Evolutionary conservation across 2,888 invertebrate genomes (phyloP), one percentile per base, ranked within the genome.

Genomic region (Agrotis segetum): DNA sequence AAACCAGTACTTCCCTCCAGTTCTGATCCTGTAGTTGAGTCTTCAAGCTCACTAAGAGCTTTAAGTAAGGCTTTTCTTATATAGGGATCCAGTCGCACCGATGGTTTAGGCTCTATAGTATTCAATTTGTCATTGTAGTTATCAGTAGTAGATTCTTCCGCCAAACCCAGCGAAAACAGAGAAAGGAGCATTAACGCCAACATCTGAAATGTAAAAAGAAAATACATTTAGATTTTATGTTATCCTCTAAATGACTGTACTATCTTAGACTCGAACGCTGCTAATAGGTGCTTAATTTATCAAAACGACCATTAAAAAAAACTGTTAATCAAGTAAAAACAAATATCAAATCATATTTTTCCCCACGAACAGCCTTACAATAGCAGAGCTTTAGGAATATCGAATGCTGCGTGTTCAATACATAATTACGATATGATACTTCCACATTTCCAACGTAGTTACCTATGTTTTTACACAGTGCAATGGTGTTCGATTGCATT

Each of bases 11-110:
- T 86, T 16, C 85, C 88, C 52, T 92, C 92, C 0, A 87, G 89
- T 24, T 96, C 96, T 21, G 92, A 89, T 62, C 95, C 96, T 5
- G 96, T 95, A 19, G 97, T 97, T 29, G 88, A 72, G 63, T 88
- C 97, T 92, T 98, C 98, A 62, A 98, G 93, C 86, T 98, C 98
- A 64, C 97, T 97, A 6, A 98, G 95, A 16, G 98, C 98, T 92
- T 97, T 97, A 7, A 98, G 93, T 55, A 98, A 93, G 1, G 98
- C 98, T 91, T 97, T 97, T 19, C 98, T 96, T 47, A 98, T 97
- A 78, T 97, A 97, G 58, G 97, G 97, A 90, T 98, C 98, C 68
- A 98, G 92, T 72, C 97, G 97, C 1, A 97, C 96, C 1, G 97
- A 97, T 3, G 97, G 92, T 67, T 95, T 95, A 6, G 94, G 76